Evolutionary conservation across 2,113 vertebrate genomes (phyloP).

Genomic region (Cairina moschata): DNA sequence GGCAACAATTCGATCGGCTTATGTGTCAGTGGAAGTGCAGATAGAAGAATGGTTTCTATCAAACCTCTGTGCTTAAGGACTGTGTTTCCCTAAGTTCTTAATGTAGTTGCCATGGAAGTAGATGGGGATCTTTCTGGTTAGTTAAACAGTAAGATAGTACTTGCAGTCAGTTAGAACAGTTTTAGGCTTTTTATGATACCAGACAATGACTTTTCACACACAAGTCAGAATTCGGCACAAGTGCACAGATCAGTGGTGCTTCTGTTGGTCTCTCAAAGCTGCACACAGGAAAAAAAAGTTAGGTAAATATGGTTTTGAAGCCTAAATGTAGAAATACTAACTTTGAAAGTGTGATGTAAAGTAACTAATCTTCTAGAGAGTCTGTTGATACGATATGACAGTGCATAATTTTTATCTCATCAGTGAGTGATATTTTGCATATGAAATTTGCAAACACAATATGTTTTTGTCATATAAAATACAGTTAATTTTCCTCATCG

Average conservation of each 20-base stretch:
- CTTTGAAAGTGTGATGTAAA: not conserved
- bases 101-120: not conserved
- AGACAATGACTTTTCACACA: not conserved
- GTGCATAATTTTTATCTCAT: slow-evolving; percentile 14
- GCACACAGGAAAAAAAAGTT: not conserved
- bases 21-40: too few relatives aligned
- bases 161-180: not conserved
- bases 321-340: not conserved
- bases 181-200: not conserved
- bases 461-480: slow-evolving; percentile 45
- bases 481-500: slow-evolving; percentile 49
- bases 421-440: slow-evolving; percentile 24
- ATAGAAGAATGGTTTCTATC: not conserved
- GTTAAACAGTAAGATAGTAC: not conserved
- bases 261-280: not conserved
- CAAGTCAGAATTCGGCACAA: not conserved
- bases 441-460: slow-evolving; percentile 38
- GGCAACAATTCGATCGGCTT: not conserved
- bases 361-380: not conserved
- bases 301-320: not conserved
- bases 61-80: not conserved
- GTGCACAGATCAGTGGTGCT: not conserved
- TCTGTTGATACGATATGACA: not conserved
- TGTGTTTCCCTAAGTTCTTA: not conserved
- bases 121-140: not conserved